These are phyloP conservation scores for Dasypolia templi DNA, from an alignment of 2,888 invertebrate species.

Conservation along the genomic window DNA sequence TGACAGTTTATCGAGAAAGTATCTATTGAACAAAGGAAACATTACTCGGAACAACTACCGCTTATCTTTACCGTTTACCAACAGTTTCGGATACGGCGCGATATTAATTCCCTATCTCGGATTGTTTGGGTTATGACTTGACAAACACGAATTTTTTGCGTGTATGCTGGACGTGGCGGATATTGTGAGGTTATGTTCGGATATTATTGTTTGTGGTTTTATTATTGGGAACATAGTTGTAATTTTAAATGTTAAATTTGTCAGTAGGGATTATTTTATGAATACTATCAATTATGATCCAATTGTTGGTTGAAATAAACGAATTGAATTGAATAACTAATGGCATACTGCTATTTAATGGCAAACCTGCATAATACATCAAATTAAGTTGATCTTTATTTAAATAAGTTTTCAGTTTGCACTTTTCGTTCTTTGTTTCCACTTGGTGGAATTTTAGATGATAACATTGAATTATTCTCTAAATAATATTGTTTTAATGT, in stretches of 20 bases:
- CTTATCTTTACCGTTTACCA: slow-evolving; percentile 65
- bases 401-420: neutral
- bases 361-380: neutral
- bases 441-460: neutral
- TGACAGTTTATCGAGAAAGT: slow-evolving; percentile 64
- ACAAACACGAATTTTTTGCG: slow-evolving; percentile 51
- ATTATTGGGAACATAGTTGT: neutral
- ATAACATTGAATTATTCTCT: neutral
- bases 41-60: slow-evolving; percentile 51
- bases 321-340: too few species aligned
- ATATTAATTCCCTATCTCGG: slow-evolving; percentile 66
- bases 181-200: slow-evolving; percentile 28
- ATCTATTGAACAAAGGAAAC: slow-evolving; percentile 62
- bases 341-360: neutral
- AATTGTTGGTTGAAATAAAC: too few species aligned
- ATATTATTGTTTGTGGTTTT: slow-evolving; percentile 6
- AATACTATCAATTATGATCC: too few species aligned
- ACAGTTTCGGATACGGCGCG: slow-evolving; percentile 58
- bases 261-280: too few species aligned
- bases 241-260: too few species aligned
- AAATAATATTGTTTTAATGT: neutral
- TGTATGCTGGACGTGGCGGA: slow-evolving; percentile 21
- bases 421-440: too few species aligned
- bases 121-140: slow-evolving; percentile 64
- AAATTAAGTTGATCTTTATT: neutral